These are phyloP conservation scores for Bimastos eiseni DNA, from an alignment of 2,888 invertebrate species.

Conservation along the genomic window DNA sequence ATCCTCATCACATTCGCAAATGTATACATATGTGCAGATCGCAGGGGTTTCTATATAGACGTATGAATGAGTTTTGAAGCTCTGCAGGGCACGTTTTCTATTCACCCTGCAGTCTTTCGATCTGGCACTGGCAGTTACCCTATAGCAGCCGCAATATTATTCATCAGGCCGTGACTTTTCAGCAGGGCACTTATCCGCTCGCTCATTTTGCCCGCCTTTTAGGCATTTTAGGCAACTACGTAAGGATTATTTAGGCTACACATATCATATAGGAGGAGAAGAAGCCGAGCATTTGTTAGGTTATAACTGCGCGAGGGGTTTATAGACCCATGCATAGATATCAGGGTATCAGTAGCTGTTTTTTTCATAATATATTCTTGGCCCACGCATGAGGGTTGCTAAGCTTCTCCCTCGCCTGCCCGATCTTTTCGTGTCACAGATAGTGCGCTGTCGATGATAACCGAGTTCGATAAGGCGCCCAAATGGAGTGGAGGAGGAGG, in stretches of 20 bases:
- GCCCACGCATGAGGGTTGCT: background rate
- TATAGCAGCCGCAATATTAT: background rate
- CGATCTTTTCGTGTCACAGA: background rate
- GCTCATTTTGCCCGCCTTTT: background rate
- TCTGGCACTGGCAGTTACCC: background rate
- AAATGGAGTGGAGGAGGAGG: too few relatives aligned
- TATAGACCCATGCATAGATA: too few relatives aligned
- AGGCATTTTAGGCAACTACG: background rate
- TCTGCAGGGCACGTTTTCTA: slow-evolving; percentile 13
- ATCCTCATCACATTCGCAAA: background rate
- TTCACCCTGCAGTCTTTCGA: background rate
- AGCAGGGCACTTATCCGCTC: background rate
- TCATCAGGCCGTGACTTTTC: background rate
- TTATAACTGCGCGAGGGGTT: background rate
- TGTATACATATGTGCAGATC: background rate
- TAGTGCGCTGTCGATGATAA: background rate
- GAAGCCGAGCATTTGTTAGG: background rate
- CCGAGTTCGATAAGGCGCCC: too few relatives aligned
- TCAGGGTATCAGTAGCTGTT: background rate
- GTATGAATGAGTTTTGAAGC: background rate
- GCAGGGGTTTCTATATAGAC: background rate
- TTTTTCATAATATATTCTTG: background rate
- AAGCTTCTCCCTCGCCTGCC: background rate
- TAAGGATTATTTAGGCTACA: background rate
- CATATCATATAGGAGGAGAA: background rate